These are phyloP conservation scores for Papilio gigon DNA, from an alignment of 2,888 invertebrate genomes.

Conservation along the genomic window DNA sequence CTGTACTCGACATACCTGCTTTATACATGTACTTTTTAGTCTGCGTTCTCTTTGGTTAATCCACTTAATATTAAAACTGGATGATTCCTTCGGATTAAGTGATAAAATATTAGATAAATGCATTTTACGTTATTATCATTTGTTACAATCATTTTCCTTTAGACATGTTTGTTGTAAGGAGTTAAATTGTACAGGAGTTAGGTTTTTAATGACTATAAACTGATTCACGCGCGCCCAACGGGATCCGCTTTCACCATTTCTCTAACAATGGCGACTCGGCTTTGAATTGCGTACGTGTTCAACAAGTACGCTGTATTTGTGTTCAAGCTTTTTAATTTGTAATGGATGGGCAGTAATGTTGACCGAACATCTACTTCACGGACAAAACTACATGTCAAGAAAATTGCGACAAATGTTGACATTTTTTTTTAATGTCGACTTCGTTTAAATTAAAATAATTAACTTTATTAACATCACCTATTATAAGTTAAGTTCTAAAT, in stretches of 20 bases:
- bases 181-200: constrained; percentile 22
- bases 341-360: constrained; percentile 8
- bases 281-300: constrained; percentile 29
- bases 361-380: too few species aligned
- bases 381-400: too few species aligned
- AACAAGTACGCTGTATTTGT: constrained; percentile 18
- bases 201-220: constrained; percentile 25
- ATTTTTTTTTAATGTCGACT: neutral
- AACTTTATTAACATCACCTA: neutral
- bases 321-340: constrained; percentile 4
- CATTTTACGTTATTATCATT: neutral
- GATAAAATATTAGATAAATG: constrained; percentile 6
- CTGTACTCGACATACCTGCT: constrained; percentile 22
- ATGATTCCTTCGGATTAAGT: constrained; percentile 11
- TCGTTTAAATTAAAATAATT: neutral
- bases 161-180: neutral
- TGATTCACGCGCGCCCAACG: constrained; percentile 26
- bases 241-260: constrained; percentile 33
- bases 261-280: constrained; percentile 34
- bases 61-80: constrained; percentile 19
- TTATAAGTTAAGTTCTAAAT: neutral
- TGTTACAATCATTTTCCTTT: neutral
- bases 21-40: constrained; percentile 13
- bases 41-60: constrained; percentile 21
- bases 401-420: neutral